Evolutionary conservation across 2,113 vertebrate species (phyloP).

Genomic region (Zapornia atra): DNA sequence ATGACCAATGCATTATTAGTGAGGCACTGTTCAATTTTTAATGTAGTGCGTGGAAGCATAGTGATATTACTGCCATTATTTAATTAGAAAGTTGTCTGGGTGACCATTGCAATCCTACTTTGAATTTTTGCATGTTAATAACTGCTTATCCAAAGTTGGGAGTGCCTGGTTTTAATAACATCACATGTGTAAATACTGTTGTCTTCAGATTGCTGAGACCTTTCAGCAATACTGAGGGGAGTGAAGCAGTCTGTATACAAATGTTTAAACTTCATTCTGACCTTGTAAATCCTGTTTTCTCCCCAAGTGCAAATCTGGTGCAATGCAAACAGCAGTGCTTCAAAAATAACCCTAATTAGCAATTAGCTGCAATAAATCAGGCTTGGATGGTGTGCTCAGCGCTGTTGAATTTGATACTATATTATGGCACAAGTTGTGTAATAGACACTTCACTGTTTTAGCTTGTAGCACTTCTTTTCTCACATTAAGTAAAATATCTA

Average conservation of each 20-base stretch:
- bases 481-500: slow-evolving; percentile 33
- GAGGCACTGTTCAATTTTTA: slow-evolving; percentile 54
- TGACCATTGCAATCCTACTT: slow-evolving; percentile 31
- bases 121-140: slow-evolving; percentile 44
- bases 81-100: slow-evolving; percentile 58
- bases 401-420: slow-evolving; percentile 53
- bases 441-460: slow-evolving; percentile 41
- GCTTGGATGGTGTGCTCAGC: background rate
- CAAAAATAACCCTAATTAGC: slow-evolving; percentile 70
- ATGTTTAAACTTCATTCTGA: slow-evolving; percentile 67
- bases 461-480: background rate
- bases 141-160: background rate
- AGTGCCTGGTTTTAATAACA: background rate
- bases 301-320: slow-evolving; percentile 60
- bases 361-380: slow-evolving; percentile 62
- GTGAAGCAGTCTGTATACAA: slow-evolving; percentile 57
- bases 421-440: slow-evolving; percentile 39
- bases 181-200: slow-evolving; percentile 45
- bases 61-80: slow-evolving; percentile 57
- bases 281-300: slow-evolving; percentile 66
- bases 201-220: slow-evolving; percentile 40
- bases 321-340: slow-evolving; percentile 65
- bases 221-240: slow-evolving; percentile 38
- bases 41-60: slow-evolving; percentile 21
- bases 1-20: slow-evolving; percentile 33